Conservation (phyloP, 2,888 invertebrate species). For the Amblyjoppa fuscipennis region DNA sequence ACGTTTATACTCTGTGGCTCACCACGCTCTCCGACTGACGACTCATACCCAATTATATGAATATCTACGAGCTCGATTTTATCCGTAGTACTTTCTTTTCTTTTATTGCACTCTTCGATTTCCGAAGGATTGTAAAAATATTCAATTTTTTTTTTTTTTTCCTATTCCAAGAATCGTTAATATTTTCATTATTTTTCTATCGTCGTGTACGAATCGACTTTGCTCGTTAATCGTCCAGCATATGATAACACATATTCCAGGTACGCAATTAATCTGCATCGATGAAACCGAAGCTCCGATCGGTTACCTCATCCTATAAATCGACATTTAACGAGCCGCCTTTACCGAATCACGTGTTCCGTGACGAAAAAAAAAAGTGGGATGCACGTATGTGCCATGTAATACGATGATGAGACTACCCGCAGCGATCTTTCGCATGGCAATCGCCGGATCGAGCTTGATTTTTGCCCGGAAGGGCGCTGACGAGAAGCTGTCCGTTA, state of each 20-base stretch:
- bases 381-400: neutral
- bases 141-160: too few species aligned
- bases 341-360: slow-evolving; percentile 33
- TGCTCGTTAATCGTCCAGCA: neutral
- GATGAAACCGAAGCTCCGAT: slow-evolving; percentile 20
- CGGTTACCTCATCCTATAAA: slow-evolving; percentile 1
- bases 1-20: slow-evolving; percentile 59
- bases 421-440: slow-evolving; percentile 38
- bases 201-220: neutral
- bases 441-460: slow-evolving; percentile 39
- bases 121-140: too few species aligned
- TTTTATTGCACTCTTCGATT: too few species aligned
- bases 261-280: slow-evolving; percentile 7
- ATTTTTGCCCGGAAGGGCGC: slow-evolving; percentile 52
- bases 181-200: neutral
- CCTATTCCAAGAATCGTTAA: neutral
- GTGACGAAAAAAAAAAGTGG: slow-evolving; percentile 32
- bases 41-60: neutral
- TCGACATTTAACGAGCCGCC: slow-evolving; percentile 25
- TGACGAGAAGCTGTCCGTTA: slow-evolving; percentile 44
- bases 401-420: slow-evolving; percentile 18
- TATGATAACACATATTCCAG: neutral
- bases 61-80: too few species aligned
- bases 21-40: neutral
- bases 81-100: too few species aligned